Percentiles rank a stretch among this genome's conserved stretches.
Conservation (phyloP, 2,797 vertebrate species). For the Champsocephalus esox region DNA sequence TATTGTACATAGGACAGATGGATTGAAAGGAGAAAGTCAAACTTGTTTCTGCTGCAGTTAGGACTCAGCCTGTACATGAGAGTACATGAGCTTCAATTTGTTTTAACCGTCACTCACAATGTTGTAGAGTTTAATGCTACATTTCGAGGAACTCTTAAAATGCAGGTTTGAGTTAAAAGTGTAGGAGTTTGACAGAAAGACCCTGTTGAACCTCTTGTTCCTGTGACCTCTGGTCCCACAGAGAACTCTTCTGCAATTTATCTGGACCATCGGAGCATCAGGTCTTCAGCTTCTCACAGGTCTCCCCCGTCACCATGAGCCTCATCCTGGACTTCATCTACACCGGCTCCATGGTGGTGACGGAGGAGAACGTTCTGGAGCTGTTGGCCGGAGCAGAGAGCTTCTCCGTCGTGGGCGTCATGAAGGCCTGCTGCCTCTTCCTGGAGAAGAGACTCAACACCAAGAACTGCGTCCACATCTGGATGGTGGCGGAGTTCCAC, state of each 20-base stretch:
- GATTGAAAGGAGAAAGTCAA: too few relatives aligned
- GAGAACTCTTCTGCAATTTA: conserved; percentile 22
- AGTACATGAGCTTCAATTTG: too few relatives aligned
- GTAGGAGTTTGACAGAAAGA: neutral
- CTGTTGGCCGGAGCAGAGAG: conserved; percentile 16
- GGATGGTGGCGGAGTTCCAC: conserved; percentile 8
- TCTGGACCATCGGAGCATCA: neutral
- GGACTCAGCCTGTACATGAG: too few relatives aligned
- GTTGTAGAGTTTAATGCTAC: too few relatives aligned
- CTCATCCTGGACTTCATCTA: conserved; percentile 39
- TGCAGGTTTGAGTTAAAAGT: neutral
- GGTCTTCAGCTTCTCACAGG: conserved; percentile 22
- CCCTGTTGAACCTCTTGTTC: neutral
- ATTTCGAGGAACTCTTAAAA: too few relatives aligned
- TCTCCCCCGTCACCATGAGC: conserved; percentile 11
- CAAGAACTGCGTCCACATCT: conserved; percentile 25
- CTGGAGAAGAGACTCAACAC: conserved; percentile 10
- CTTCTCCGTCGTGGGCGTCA: neutral
- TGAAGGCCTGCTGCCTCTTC: conserved; percentile 18
- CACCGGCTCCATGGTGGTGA: conserved; percentile 15
- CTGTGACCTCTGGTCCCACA: conserved; percentile 18
- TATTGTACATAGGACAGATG: too few relatives aligned
- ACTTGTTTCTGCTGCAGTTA: too few relatives aligned
- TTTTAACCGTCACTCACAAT: too few relatives aligned
- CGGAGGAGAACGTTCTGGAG: conserved; percentile 14